phyloP scores from a whole-genome alignment of 2,113 vertebrate species.

The Cardinalis cardinalis region DNA sequence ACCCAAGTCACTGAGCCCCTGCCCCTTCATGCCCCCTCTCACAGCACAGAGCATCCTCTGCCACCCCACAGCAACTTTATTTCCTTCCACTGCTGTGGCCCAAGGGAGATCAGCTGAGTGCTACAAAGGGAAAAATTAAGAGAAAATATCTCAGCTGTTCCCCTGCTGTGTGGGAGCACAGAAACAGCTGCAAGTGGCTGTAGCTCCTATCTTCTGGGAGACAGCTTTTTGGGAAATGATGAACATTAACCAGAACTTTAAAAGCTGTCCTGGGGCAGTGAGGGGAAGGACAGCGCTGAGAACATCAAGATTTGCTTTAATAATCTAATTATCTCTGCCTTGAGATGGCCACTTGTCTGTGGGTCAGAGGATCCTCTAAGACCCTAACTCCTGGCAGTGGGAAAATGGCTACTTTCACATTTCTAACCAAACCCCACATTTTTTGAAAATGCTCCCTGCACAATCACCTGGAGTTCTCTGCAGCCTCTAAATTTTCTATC shows the following conservation, averaged over 20 bases:
- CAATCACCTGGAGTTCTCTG: background rate
- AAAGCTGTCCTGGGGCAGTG: background rate
- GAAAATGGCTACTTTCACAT: background rate
- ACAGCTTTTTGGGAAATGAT: background rate
- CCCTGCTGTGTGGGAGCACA: background rate
- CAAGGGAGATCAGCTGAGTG: fast-evolving
- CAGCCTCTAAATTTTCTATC: background rate
- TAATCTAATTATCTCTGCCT: background rate
- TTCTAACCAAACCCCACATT: background rate
- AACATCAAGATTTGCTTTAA: background rate
- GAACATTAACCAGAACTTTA: background rate
- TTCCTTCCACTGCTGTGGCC: background rate
- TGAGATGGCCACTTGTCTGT: background rate
- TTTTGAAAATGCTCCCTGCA: background rate
- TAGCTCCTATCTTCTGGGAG: background rate
- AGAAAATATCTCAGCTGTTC: background rate
- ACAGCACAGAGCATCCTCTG: background rate
- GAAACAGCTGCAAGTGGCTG: background rate
- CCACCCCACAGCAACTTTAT: background rate
- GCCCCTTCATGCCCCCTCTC: fast-evolving
- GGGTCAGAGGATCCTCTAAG: background rate
- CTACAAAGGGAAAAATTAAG: background rate
- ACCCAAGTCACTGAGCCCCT: background rate
- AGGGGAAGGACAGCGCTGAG: background rate
- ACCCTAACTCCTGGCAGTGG: background rate